These are phyloP conservation scores for Cyanoramphus novaezelandiae DNA, from an alignment of 2,113 vertebrate genomes.

Conservation along the genomic window DNA sequence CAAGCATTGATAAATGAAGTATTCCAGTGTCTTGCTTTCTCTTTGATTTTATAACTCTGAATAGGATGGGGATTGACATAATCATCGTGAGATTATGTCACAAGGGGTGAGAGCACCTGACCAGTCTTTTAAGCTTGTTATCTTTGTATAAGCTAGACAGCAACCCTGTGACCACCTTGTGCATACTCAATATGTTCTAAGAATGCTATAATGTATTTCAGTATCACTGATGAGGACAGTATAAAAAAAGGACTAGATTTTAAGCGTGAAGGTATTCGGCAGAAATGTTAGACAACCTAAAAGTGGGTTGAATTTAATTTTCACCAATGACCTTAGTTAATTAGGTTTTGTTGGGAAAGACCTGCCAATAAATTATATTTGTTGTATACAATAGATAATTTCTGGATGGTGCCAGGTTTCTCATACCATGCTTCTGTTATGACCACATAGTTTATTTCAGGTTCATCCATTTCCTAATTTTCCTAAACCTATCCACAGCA, in stretches of 20 bases:
- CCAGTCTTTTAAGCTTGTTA: background rate
- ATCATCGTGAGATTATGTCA: background rate
- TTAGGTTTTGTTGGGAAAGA: background rate
- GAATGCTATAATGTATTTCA: background rate
- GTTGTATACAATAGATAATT: background rate
- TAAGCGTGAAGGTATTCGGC: background rate
- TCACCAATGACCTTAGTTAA: background rate
- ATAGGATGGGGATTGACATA: background rate
- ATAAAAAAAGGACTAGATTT: background rate
- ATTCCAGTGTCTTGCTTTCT: background rate
- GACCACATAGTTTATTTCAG: background rate
- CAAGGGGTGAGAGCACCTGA: background rate
- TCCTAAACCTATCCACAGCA: background rate
- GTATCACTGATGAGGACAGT: background rate
- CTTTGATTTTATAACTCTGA: background rate
- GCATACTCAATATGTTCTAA: background rate
- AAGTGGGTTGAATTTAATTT: background rate
- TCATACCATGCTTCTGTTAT: background rate
- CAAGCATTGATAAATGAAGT: background rate
- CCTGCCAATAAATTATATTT: background rate
- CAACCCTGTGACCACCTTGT: background rate
- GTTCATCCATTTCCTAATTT: background rate
- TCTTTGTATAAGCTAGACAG: background rate
- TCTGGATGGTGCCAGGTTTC: background rate
- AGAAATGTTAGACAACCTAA: background rate